phyloP scores from a whole-genome alignment of 2,888 invertebrate genomes.

The Drosophila eohydei region DNA sequence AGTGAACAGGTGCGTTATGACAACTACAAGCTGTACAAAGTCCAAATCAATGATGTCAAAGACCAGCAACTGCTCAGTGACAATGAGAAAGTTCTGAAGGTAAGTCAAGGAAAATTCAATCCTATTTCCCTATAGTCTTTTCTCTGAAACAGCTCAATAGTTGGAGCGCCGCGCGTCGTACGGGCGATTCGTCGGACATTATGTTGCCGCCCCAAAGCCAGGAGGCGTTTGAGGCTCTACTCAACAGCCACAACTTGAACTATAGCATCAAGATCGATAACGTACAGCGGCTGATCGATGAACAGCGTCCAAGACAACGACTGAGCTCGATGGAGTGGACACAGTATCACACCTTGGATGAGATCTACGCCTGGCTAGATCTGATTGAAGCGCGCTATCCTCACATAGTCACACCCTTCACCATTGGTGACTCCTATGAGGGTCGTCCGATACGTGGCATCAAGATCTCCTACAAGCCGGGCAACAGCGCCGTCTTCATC shows the following conservation, averaged over 20 bases:
- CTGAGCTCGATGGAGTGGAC: constrained; percentile 86
- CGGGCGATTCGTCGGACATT: constrained; percentile 85
- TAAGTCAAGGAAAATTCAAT: constrained; percentile 27
- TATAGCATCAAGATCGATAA: constrained; percentile 86
- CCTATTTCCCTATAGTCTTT: background rate
- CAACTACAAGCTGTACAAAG: constrained; percentile 74
- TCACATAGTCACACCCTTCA: constrained; percentile 85
- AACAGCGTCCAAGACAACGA: constrained; percentile 81
- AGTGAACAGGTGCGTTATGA: constrained; percentile 67
- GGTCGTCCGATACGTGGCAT: constrained; percentile 87
- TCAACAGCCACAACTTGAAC: constrained; percentile 83
- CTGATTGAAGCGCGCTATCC: constrained; percentile 85
- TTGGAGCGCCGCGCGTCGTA: constrained; percentile 75
- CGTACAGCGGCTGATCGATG: constrained; percentile 87
- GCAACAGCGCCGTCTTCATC: constrained; percentile 87
- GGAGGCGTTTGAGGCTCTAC: constrained; percentile 84
- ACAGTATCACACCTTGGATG: constrained; percentile 87
- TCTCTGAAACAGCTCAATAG: constrained; percentile 64
- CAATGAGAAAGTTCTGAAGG: constrained; percentile 47
- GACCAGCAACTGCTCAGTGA: constrained; percentile 58
- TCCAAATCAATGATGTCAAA: constrained; percentile 54
- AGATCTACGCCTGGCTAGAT: constrained; percentile 87
- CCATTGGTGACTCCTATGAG: constrained; percentile 87
- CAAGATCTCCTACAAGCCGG: constrained; percentile 83
- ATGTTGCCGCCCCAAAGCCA: constrained; percentile 87